Evolutionary conservation across 2,888 invertebrate genomes (phyloP).

Genomic region (Sylvicola cinctus): DNA sequence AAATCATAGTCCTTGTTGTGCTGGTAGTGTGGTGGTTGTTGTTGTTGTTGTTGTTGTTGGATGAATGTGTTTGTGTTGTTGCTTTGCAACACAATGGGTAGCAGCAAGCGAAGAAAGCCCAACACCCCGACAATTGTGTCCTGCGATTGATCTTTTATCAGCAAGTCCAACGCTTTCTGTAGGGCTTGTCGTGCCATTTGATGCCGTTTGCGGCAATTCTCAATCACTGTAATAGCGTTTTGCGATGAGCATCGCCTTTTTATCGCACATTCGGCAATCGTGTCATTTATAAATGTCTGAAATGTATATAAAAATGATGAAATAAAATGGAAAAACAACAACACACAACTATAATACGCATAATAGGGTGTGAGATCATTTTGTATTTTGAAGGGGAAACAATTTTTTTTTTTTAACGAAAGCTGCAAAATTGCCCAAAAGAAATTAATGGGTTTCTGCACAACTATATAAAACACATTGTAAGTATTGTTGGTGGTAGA

Average conservation of each 20-base stretch:
- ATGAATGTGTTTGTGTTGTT: conserved; percentile 10
- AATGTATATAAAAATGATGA: conserved; percentile 7
- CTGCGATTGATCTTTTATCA: conserved; percentile 22
- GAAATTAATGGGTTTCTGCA: no score
- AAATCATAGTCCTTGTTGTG: no score
- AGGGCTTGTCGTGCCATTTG: conserved; percentile 30
- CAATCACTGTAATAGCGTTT: conserved; percentile 60
- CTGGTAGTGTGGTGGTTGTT: no score
- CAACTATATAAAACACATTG: no score
- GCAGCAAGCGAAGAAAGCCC: conserved; percentile 37
- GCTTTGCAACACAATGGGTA: conserved; percentile 30
- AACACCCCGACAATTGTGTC: conserved; percentile 41
- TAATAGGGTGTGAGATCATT: no score
- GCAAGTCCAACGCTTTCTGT: conserved; percentile 19
- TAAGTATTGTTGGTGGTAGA: no score
- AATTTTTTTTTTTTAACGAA: no score
- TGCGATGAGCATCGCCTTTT: conserved; percentile 63
- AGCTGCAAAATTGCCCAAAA: no score
- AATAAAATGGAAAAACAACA: background rate
- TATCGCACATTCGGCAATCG: conserved; percentile 37
- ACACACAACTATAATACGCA: no score
- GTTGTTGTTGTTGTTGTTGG: no score
- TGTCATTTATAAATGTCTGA: conserved; percentile 25
- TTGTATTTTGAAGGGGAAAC: no score
- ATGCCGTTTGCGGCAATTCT: conserved; percentile 46